phyloP scores from a whole-genome alignment of 2,888 invertebrate genomes.

The Rambutsinella grinnellia region DNA sequence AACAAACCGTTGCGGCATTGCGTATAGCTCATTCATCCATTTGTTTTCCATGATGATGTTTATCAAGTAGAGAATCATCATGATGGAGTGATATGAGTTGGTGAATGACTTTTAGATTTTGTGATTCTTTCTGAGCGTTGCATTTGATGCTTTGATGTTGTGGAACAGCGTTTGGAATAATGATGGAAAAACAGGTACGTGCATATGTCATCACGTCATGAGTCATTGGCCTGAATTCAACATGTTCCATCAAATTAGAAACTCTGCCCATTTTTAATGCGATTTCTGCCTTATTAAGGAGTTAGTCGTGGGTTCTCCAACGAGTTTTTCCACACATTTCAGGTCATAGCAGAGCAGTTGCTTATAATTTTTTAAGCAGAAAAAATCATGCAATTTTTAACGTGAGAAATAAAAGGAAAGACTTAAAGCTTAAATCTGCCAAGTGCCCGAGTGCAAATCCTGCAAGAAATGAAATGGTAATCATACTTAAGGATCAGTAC shows the following conservation, averaged over 20 bases:
- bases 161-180: not conserved
- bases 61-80: not conserved
- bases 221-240: slow-evolving; percentile 56
- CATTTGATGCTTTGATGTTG: not conserved
- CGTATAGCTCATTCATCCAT: not conserved
- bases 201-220: slow-evolving; percentile 12
- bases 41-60: not conserved
- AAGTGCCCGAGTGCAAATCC: too few species aligned
- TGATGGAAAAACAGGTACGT: not conserved
- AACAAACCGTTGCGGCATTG: too few species aligned
- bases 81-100: not conserved
- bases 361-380: too few species aligned
- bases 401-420: too few species aligned
- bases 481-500: too few species aligned
- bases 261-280: not conserved
- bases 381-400: too few species aligned
- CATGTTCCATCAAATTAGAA: slow-evolving; percentile 29
- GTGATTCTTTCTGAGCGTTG: not conserved
- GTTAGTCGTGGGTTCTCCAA: not conserved
- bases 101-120: not conserved
- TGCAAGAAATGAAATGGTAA: too few species aligned
- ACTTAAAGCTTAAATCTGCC: too few species aligned
- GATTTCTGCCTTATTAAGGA: not conserved
- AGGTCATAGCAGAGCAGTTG: too few species aligned
- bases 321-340: not conserved